Evolutionary conservation across 1,140 invertebrate genomes (phyloP), one percentile per base, ranked within the genome.

Genomic region (Aphidius gifuensis): DNA sequence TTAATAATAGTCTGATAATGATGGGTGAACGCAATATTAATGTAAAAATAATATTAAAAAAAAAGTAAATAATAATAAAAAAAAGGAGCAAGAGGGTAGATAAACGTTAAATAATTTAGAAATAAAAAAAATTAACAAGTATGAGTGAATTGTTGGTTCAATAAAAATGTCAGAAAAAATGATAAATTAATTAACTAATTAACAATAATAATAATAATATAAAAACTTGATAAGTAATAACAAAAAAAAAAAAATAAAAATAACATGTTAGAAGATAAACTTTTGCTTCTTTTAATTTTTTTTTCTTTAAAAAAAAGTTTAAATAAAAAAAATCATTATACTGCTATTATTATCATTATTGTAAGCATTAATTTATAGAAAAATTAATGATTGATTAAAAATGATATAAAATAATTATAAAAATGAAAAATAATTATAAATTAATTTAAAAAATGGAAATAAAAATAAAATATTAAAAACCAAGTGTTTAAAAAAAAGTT

Each of bases 291-390:
- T 32, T 32, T 32, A 32, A 32, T 32, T 32, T 32, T 32, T 16
- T 32, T 2, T 32, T 32, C 23, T 32, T 32, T 4, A 1, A 32
- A 32, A 32, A 32, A 32, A 32, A 32, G 1, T 9, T 48, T 71
- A 40, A 70, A 71, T 76, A 77, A 62, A 62, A 67, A 76, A 82
- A 77, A 78, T 75, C 76, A 71, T 75, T 76, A 71, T 75, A 72
- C 73, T 72, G 70, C 23, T 32, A 32, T 32, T 32, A 32, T 32
- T 32, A 32, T 65, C 64, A 65, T 61, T 45, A 65, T 47, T 65
- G 43, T 55, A 46, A 65, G 60, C 40, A 45, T 61, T 21, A 44
- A 7, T 68, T 43, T 58, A 60, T 39, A 42, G 47, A 56, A 58
- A 49, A 40, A 50, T 58, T 53, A 46, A 63, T 43, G 58, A 46